Percentiles rank a stretch among this genome's conserved stretches.
These are phyloP conservation scores for Pocillopora meandrina DNA, from an alignment of 92 coral and sea anemone species.

Conservation along the genomic window DNA sequence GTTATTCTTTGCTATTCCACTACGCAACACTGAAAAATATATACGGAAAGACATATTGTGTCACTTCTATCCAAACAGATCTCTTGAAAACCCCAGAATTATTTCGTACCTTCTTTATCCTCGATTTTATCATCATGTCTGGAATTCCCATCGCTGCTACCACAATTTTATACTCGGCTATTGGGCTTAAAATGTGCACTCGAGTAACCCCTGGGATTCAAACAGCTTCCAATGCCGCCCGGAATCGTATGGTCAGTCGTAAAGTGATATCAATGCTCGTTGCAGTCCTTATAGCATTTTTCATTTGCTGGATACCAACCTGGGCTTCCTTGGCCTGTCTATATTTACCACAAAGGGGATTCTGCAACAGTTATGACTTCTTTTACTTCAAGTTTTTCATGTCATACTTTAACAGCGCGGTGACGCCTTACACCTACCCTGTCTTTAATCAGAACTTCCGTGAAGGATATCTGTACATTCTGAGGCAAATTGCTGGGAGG, in stretches of 20 bases:
- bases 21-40: neutral
- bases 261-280: constrained; percentile 31
- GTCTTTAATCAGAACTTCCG: constrained; percentile 43
- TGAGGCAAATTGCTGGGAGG: neutral
- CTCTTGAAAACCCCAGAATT: neutral
- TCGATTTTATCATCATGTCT: neutral
- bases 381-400: constrained; percentile 19
- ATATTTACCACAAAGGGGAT: neutral
- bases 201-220: constrained; percentile 7
- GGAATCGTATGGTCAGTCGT: neutral
- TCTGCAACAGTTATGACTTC: constrained; percentile 10
- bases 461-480: constrained; percentile 12
- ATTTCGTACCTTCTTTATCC: neutral
- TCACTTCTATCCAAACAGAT: neutral
- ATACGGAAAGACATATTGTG: constrained; percentile 17
- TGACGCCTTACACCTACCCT: constrained; percentile 30
- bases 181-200: constrained; percentile 15
- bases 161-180: neutral
- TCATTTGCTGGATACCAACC: constrained; percentile 11
- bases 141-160: constrained; percentile 3
- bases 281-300: constrained; percentile 10
- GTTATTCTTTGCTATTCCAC: constrained; percentile 10
- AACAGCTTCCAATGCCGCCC: constrained; percentile 1
- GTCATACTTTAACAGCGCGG: constrained; percentile 32
- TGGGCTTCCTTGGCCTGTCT: neutral